Evolutionary conservation across 2,888 invertebrate genomes (phyloP), one percentile per base, ranked within the genome.

Genomic region (Catocala nupta): DNA sequence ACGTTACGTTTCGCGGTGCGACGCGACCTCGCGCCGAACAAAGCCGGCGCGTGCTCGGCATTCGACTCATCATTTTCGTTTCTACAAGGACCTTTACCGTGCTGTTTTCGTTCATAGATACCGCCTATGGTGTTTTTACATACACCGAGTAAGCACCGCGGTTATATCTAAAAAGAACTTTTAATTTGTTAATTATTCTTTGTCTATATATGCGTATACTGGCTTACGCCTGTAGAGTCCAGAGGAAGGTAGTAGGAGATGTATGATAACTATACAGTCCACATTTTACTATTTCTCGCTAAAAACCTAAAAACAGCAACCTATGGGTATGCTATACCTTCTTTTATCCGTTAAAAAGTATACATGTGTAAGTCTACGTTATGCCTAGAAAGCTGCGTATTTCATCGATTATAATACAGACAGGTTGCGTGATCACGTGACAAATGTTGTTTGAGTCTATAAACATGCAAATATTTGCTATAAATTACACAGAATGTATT

Each of bases 31-130:
- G 73, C 34, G 68, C 65, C 68, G 62, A 78, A 82, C 83, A 82
- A 82, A 81, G 78, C 70, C 62, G 70, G 71, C 77, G 76, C 83
- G 83, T 82, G 84, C 71, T 70, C 74, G 64, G 82, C 79, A 83
- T 84, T 77, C 64, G 69, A 72, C 69, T 71, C 77, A 75, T 78
- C 77, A 68, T 71, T 73, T 59, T 72, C 59, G 65, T 67, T 73
- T 70, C 56, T 48, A 75, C 65, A 68, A 65, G 63, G 63, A 68
- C 63, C 70, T 67, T 73, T 73, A 68, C 57, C 25, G n/a, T 16
- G n/a, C 25, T 12, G 11, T 48, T 9, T 50, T 2, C 36, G 13
- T 50, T 34, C 10, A 7, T n/a, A n/a, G 25, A 25, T 25, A 25
- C 25, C 25, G 1, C 25, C 4, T 25, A 25, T 25, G 25, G 25